Percentiles rank a stretch among this genome's conserved stretches.
phyloP scores from a whole-genome alignment of 2,888 invertebrate genomes.

The Mystacides longicornis region DNA sequence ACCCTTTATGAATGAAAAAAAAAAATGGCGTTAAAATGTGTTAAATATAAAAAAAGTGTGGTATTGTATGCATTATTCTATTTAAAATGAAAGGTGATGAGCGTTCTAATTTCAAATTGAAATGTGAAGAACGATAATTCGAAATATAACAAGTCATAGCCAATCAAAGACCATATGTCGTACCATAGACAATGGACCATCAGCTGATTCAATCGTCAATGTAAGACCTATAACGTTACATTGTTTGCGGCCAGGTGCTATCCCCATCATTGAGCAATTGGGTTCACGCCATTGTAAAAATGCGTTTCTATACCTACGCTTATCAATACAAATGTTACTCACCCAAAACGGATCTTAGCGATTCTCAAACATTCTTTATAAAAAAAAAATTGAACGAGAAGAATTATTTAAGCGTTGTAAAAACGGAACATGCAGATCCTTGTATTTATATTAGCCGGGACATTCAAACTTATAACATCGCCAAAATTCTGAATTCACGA shows the following conservation, averaged over 20 bases:
- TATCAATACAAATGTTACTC: too few relatives aligned
- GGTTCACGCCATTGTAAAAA: background rate
- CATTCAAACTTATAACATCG: too few relatives aligned
- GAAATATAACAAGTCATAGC: background rate
- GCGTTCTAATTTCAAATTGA: background rate
- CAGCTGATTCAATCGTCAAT: background rate
- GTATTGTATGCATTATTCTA: background rate
- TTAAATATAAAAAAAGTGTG: background rate
- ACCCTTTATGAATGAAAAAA: too few relatives aligned
- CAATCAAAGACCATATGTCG: conserved; percentile 2
- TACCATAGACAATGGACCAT: background rate
- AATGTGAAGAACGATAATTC: background rate
- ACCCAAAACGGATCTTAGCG: background rate
- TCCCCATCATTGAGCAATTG: background rate
- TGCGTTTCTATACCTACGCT: background rate
- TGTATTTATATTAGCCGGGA: too few relatives aligned
- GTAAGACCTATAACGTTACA: background rate
- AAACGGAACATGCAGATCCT: too few relatives aligned
- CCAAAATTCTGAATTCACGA: too few relatives aligned
- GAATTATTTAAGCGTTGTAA: too few relatives aligned
- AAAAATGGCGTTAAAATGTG: background rate
- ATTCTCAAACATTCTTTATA: background rate
- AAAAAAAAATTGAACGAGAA: background rate
- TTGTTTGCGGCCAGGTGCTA: background rate
- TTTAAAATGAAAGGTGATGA: background rate